Evolutionary conservation across 1,140 invertebrate species (phyloP).

Genomic region (Lordiphosa mommai): DNA sequence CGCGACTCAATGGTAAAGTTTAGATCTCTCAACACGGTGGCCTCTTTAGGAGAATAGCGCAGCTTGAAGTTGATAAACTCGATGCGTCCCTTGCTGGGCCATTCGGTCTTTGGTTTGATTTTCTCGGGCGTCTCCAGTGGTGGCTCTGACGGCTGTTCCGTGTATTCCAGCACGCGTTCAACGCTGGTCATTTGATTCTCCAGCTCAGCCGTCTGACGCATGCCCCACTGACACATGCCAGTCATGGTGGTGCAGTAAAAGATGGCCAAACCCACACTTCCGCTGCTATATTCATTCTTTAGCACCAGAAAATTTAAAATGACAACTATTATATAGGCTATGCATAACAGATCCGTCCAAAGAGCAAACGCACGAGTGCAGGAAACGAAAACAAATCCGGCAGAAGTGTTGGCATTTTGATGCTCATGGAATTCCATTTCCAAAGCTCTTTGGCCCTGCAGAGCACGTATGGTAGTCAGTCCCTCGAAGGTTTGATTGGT

Average conservation of each 20-base stretch:
- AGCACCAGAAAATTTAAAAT: constrained; percentile 81
- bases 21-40: constrained; percentile 84
- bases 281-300: constrained; percentile 74
- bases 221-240: constrained; percentile 83
- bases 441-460: constrained; percentile 83
- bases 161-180: constrained; percentile 90
- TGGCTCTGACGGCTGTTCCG: constrained; percentile 84
- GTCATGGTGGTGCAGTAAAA: constrained; percentile 90
- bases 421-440: constrained; percentile 83
- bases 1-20: constrained; percentile 81
- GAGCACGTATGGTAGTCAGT: constrained; percentile 89
- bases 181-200: constrained; percentile 89
- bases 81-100: constrained; percentile 87
- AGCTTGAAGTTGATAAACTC: constrained; percentile 83
- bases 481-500: constrained; percentile 89
- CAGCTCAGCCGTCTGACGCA: constrained; percentile 85
- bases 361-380: constrained; percentile 90
- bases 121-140: constrained; percentile 81
- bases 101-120: constrained; percentile 84
- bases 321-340: constrained; percentile 86
- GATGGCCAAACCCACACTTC: constrained; percentile 89
- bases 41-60: constrained; percentile 82
- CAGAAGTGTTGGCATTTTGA: constrained; percentile 87
- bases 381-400: constrained; percentile 86
- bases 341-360: constrained; percentile 86